Conservation (phyloP, 2,113 vertebrate genomes). For the Promerops cafer region DNA sequence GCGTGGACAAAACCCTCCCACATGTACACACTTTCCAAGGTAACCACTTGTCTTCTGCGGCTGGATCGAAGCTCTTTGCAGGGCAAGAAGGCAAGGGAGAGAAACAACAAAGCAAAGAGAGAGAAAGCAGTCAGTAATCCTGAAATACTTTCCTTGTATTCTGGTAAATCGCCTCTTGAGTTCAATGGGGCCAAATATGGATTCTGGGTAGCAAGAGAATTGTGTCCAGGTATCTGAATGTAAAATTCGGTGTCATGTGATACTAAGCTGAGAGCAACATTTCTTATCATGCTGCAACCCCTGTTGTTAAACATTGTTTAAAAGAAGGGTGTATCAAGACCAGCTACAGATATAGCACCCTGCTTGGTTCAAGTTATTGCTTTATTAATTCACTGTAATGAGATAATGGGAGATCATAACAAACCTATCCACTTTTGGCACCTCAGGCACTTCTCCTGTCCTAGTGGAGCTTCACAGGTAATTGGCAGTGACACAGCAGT, state of each 20-base stretch:
- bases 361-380: not conserved
- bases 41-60: not conserved
- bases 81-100: not conserved
- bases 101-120: not conserved
- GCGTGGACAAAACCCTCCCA: not conserved
- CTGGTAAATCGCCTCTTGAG: not conserved
- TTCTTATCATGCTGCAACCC: not conserved
- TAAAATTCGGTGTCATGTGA: not conserved
- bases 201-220: not conserved
- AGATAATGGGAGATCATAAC: not conserved
- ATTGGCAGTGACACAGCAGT: not conserved
- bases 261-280: not conserved
- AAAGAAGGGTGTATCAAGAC: not conserved
- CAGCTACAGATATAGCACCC: not conserved
- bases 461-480: not conserved
- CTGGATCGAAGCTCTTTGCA: not conserved
- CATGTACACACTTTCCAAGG: not conserved
- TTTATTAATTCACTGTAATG: slow-evolving; percentile 13
- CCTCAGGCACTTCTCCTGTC: not conserved
- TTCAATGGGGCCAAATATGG: not conserved
- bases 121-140: not conserved
- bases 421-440: not conserved
- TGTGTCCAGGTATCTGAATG: not conserved
- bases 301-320: not conserved
- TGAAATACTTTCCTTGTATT: not conserved